phyloP scores from a whole-genome alignment of 2,797 vertebrate species.

The Chaunax sp. region DNA sequence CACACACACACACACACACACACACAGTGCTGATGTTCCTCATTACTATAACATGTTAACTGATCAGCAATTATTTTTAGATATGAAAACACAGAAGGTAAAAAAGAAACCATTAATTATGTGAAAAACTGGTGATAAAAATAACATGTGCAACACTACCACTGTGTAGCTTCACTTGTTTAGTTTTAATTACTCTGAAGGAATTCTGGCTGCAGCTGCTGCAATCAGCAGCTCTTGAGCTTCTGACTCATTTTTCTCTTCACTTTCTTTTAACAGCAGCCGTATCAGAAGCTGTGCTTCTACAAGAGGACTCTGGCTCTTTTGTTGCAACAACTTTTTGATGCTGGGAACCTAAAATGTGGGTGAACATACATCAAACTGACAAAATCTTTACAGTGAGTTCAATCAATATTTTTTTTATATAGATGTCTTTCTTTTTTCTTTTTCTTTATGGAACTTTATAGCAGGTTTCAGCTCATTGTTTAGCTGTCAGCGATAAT shows the following conservation, averaged over 20 bases:
- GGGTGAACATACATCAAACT: neutral
- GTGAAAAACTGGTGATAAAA: conserved; percentile 20
- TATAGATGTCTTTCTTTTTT: neutral
- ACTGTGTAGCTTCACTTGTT: conserved; percentile 9
- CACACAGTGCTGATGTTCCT: too few species aligned
- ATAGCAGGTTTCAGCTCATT: conserved; percentile 3
- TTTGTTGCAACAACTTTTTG: conserved; percentile 6
- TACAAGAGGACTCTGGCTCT: neutral
- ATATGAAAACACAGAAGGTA: conserved; percentile 10
- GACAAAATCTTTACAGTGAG: neutral
- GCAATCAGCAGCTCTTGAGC: conserved; percentile 31
- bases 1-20: too few species aligned
- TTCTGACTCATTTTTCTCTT: conserved; percentile 15
- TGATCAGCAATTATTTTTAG: neutral
- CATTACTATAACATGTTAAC: too few species aligned
- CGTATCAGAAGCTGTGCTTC: neutral
- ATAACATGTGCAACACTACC: conserved; percentile 17
- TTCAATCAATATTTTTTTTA: neutral
- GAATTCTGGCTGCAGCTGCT: too few species aligned
- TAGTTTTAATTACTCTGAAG: conserved; percentile 39
- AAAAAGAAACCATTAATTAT: conserved; percentile 7
- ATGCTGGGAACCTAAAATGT: neutral
- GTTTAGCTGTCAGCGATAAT: neutral
- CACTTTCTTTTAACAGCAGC: conserved; percentile 7
- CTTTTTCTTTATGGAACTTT: neutral